Base-by-base conservation (phyloP, 2,797 vertebrate species). In the Cryptoblepharus egeriae region DNA sequence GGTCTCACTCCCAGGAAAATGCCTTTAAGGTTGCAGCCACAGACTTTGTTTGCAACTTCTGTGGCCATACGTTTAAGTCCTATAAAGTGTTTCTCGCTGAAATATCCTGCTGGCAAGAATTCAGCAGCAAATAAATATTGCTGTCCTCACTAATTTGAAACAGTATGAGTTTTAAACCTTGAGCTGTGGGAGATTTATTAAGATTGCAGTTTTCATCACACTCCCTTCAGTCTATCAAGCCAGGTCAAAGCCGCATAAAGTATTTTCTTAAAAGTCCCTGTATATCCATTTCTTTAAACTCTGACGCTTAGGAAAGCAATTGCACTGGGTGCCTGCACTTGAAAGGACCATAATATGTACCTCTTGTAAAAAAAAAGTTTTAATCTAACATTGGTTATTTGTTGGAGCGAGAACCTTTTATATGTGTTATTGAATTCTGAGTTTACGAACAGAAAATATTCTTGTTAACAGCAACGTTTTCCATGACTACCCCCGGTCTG, bases 81-180 rank as follows among this genome's bases (percentile, higher is more conserved):
- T 92, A 91, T 88, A 93, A 94, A 94, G 88, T 78, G 76, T 90
- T 94, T 94, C 93, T 93, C 91, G 90, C 88, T 92, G 93, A 95
- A 95, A 94, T 88, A 67, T 86, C 95, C 91, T 32, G 91, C 93
- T 96, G 93, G 85, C 88, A 94, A 77, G 78, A 93, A 94, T 90
- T 94, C 92, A 91, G 83, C 89, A 93, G 91, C 90, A 94, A 94
- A 95, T 95, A 95, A 95, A 96, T 95, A 95, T 95, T 95, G 85
- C 92, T 95, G 92, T 95, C 94, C 90, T 94, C 86, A 85, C 93
- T 96, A 96, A 96, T 96, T 95, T 95, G 90, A 95, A 96, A 94
- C 94, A 95, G 93, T 92, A 77, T 94, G 95, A 94, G 91, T 92
- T 93, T 96, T 93, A 94, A 95, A 93, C 90, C 79, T 93, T 80